phyloP scores from a whole-genome alignment of 2,888 invertebrate genomes.

The Rugalucina vietnamica region DNA sequence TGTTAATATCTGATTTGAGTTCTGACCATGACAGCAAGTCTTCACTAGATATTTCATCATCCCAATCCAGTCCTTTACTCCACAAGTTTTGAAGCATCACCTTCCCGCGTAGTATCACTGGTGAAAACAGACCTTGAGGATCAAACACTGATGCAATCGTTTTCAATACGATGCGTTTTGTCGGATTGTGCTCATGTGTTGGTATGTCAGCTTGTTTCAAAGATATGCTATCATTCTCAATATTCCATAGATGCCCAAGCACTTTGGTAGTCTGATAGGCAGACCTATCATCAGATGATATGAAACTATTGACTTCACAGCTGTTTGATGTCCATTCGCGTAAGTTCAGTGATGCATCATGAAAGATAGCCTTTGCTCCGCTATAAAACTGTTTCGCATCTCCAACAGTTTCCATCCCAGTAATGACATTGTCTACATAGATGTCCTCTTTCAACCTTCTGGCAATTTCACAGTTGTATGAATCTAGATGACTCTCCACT shows the following conservation, averaged over 20 bases:
- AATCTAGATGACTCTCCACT: background rate
- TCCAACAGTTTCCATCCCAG: background rate
- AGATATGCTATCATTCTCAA: background rate
- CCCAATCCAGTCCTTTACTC: conserved; percentile 13
- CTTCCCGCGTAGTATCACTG: conserved; percentile 21
- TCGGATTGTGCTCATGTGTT: background rate
- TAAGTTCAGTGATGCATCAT: conserved; percentile 27
- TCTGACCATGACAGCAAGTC: background rate
- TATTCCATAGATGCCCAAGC: conserved; percentile 30
- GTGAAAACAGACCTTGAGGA: conserved; percentile 27
- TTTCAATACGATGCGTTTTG: conserved; percentile 19
- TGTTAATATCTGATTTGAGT: background rate
- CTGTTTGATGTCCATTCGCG: conserved; percentile 33
- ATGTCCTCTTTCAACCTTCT: conserved; percentile 5
- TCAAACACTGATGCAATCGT: conserved; percentile 17
- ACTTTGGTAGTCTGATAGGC: background rate
- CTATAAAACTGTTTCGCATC: background rate
- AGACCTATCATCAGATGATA: background rate
- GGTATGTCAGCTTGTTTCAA: background rate
- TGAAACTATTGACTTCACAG: background rate
- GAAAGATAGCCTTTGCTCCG: conserved; percentile 2
- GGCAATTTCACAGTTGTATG: background rate
- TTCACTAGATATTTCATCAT: background rate
- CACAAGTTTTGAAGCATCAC: conserved; percentile 19
- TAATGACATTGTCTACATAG: conserved; percentile 16